A percentile compares a stretch with the other conserved stretches of the same genome.
Evolutionary conservation across 37 sponge, comb jelly and placozoan species (phyloP).

Genomic region (Chondrilla cf. caribensis): DNA sequence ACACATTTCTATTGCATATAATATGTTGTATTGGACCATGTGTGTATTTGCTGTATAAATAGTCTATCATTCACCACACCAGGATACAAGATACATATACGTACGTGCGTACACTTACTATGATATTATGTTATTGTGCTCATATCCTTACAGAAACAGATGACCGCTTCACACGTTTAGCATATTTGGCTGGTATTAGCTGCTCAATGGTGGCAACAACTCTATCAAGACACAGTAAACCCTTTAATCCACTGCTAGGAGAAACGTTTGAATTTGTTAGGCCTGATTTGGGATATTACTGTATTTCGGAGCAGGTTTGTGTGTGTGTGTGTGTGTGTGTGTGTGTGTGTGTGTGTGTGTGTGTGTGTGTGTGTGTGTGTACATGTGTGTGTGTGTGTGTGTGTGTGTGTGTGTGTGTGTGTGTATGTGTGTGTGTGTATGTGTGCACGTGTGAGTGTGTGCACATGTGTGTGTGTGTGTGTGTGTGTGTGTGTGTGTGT

Average conservation of each 20-base stretch:
- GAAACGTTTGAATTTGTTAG: slow-evolving; percentile 88
- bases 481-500: slow-evolving; percentile 11
- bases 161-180: slow-evolving; percentile 35
- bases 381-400: too few species aligned
- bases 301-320: slow-evolving; percentile 70
- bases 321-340: slow-evolving; percentile 2
- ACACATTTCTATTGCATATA: too few species aligned
- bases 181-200: slow-evolving; percentile 74
- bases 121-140: too few species aligned
- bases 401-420: too few species aligned
- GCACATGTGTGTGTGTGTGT: background rate
- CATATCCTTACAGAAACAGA: background rate
- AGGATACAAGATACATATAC: too few species aligned
- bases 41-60: too few species aligned
- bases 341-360: background rate
- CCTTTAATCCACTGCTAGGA: slow-evolving; percentile 94
- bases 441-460: too few species aligned
- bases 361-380: slow-evolving; percentile 2
- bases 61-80: too few species aligned
- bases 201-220: slow-evolving; percentile 63
- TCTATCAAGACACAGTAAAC: slow-evolving; percentile 79
- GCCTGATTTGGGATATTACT: slow-evolving; percentile 49
- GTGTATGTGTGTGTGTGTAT: too few species aligned
- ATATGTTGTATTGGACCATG: too few species aligned
- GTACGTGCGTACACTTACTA: too few species aligned